Evolutionary conservation across 2,797 vertebrate genomes (phyloP).

Genomic region (Gambusia yucatana): DNA sequence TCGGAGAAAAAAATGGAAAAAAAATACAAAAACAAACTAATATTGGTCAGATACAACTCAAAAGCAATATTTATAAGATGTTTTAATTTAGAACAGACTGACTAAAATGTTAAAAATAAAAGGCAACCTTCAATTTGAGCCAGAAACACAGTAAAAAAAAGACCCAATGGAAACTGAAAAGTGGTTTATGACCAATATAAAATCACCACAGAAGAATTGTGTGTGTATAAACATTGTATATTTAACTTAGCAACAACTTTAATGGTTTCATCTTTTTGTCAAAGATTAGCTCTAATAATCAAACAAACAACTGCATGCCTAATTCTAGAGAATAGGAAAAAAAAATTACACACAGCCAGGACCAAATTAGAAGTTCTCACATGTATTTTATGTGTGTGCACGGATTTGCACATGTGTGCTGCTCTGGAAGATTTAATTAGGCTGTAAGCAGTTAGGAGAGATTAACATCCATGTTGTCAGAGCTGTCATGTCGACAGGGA

Average conservation of each 20-base stretch:
- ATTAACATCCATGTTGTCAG: conserved; percentile 79
- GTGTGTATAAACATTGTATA: background rate
- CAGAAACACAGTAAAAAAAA: background rate
- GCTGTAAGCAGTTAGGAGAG: conserved; percentile 76
- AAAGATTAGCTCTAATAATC: conserved; percentile 20
- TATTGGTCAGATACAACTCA: background rate
- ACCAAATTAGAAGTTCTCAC: conserved; percentile 61
- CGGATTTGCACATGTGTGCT: conserved; percentile 45
- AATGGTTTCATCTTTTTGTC: background rate
- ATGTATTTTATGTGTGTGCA: conserved; percentile 8
- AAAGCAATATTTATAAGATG: background rate
- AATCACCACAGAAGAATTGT: background rate
- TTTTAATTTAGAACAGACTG: background rate
- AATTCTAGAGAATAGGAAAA: conserved; percentile 64
- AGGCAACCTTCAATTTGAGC: background rate
- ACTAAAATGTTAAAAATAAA: background rate
- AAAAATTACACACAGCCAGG: conserved; percentile 55
- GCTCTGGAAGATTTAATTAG: conserved; percentile 80
- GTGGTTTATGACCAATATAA: background rate
- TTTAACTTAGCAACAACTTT: background rate
- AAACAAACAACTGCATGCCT: conserved; percentile 49
- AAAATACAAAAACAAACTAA: background rate
- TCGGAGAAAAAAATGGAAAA: too few species aligned
- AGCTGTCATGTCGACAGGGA: conserved; percentile 77
- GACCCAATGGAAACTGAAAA: background rate